Conservation (phyloP, 1,140 invertebrate genomes). For the Drosophila dunni region DNA sequence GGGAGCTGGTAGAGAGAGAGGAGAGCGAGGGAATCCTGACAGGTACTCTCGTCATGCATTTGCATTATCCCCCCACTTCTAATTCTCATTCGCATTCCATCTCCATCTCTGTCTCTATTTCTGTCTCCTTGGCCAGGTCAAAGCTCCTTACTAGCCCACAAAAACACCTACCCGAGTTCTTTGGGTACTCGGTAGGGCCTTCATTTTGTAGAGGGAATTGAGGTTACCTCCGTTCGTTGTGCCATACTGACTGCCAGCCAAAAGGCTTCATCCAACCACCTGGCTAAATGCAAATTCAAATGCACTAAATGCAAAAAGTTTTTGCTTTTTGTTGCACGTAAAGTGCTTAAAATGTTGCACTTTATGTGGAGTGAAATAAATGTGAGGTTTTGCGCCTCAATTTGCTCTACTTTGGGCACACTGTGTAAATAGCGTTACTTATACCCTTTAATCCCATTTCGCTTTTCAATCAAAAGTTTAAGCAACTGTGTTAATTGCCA, state of each 20-base stretch:
- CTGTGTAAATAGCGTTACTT: not conserved
- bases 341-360: conserved; percentile 49
- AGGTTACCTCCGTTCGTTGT: conserved; percentile 50
- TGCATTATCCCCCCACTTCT: conserved; percentile 18
- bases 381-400: conserved; percentile 34
- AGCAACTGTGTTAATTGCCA: not conserved
- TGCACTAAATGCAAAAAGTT: not conserved
- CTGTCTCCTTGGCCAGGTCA: conserved; percentile 17
- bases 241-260: conserved; percentile 18
- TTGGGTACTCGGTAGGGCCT: too few relatives aligned
- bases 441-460: not conserved
- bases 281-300: conserved; percentile 14
- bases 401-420: conserved; percentile 15
- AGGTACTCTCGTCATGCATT: conserved; percentile 36
- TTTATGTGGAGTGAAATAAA: conserved; percentile 17
- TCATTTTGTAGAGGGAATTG: not conserved
- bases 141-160: conserved; percentile 33
- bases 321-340: conserved; percentile 12
- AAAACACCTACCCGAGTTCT: not conserved
- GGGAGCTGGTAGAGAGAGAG: not conserved
- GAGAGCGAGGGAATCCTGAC: conserved; percentile 22
- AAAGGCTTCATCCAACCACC: conserved; percentile 25
- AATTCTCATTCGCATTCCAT: too few relatives aligned
- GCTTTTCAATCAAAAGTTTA: not conserved
- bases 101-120: too few relatives aligned